phyloP scores from a whole-genome alignment of 2,888 invertebrate species.

The Melieria crassipennis region DNA sequence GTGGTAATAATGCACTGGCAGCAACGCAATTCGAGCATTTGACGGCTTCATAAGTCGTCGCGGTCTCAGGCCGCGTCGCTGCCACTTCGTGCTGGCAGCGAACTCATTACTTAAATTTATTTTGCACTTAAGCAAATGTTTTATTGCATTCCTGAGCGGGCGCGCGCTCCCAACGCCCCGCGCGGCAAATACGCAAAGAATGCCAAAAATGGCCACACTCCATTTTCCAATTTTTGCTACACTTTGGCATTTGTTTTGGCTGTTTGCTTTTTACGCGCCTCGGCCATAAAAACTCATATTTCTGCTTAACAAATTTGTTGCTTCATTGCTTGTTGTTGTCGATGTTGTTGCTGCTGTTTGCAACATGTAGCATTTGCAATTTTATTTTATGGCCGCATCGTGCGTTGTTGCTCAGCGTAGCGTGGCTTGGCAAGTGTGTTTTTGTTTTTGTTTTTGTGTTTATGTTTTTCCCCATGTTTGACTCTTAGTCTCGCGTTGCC shows the following conservation, averaged over 20 bases:
- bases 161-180: not conserved
- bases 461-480: not conserved
- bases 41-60: conserved; percentile 14
- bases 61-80: not conserved
- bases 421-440: not conserved
- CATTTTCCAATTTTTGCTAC: too few relatives aligned
- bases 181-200: not conserved
- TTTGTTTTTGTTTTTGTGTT: conserved; percentile 8
- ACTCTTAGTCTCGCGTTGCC: not conserved
- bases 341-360: conserved; percentile 6
- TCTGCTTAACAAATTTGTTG: conserved; percentile 28
- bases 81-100: not conserved
- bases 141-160: conserved; percentile 40
- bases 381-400: conserved; percentile 25
- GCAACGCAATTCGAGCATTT: conserved; percentile 1
- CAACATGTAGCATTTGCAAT: conserved; percentile 27
- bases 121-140: conserved; percentile 49
- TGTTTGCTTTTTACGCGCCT: conserved; percentile 10
- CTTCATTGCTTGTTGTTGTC: conserved; percentile 22
- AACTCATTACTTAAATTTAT: conserved; percentile 47
- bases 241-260: not conserved
- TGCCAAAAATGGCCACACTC: not conserved
- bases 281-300: conserved; percentile 34
- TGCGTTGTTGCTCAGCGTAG: not conserved
- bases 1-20: not conserved